These are phyloP conservation scores for Cranoglanis bouderius DNA, from an alignment of 2,113 vertebrate genomes.

Conservation along the genomic window DNA sequence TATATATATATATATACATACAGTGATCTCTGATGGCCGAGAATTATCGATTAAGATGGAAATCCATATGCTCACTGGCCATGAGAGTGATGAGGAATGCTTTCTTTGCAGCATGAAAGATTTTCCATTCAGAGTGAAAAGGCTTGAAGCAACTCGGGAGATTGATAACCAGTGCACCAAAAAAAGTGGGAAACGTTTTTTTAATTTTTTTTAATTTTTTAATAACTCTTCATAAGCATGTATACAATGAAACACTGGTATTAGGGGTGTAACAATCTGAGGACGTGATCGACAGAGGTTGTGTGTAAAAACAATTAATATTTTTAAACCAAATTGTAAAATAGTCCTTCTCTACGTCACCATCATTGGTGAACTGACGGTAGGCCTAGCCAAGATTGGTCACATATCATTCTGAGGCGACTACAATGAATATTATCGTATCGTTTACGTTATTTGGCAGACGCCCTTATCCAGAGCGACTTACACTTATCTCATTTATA, in stretches of 20 bases:
- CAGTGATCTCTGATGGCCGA: neutral
- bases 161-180: neutral
- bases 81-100: neutral
- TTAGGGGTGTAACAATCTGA: neutral
- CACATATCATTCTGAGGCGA: no score
- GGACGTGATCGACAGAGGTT: neutral
- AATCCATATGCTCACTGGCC: neutral
- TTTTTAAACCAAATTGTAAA: neutral
- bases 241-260: neutral
- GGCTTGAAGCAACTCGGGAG: neutral
- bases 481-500: no score
- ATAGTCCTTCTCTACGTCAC: neutral
- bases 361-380: neutral
- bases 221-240: neutral
- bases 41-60: neutral
- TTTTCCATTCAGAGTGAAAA: neutral
- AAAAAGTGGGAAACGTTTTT: no score
- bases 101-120: constrained; percentile 22
- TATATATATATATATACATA: neutral
- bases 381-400: neutral
- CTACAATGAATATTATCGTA: no score
- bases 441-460: no score
- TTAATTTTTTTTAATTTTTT: no score
- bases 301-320: neutral
- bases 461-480: no score